Percentiles rank a stretch among this genome's conserved stretches.
Conservation (phyloP, 2,113 vertebrate species). For the Periophthalmus modestus region DNA sequence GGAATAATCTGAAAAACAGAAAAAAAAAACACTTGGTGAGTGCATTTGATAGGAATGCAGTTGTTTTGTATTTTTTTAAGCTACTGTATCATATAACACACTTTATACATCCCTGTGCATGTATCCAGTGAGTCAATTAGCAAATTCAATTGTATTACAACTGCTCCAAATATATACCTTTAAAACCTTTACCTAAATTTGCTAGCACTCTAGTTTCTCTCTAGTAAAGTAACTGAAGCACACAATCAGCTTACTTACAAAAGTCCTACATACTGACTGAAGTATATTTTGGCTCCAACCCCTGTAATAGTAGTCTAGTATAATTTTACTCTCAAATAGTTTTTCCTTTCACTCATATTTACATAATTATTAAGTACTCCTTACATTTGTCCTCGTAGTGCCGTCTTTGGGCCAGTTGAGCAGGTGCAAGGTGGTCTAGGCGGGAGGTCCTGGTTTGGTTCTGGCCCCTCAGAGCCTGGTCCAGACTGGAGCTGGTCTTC, state of each 20-base stretch:
- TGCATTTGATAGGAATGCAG: neutral
- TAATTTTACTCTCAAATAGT: neutral
- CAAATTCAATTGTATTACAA: too few relatives aligned
- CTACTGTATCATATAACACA: too few relatives aligned
- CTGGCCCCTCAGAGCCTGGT: conserved; percentile 12
- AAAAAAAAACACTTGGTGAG: neutral
- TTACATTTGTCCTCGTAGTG: conserved; percentile 77
- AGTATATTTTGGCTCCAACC: too few relatives aligned
- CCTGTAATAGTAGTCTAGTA: too few relatives aligned
- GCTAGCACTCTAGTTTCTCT: too few relatives aligned
- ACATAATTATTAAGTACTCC: neutral
- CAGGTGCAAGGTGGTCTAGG: neutral
- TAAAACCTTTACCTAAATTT: too few relatives aligned
- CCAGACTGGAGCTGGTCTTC: conserved; percentile 44
- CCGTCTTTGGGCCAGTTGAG: conserved; percentile 56
- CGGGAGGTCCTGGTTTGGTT: conserved; percentile 39
- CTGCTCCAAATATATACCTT: too few relatives aligned
- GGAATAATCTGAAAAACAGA: conserved; percentile 57
- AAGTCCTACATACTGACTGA: too few relatives aligned
- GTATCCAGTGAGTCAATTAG: too few relatives aligned
- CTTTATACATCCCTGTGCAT: too few relatives aligned
- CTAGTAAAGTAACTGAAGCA: too few relatives aligned
- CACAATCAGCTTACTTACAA: too few relatives aligned
- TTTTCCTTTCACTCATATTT: neutral
- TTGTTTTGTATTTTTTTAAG: neutral